Evolutionary conservation across 2,113 vertebrate genomes (phyloP), one percentile per base, ranked within the genome.

Genomic region (Aegithalos caudatus): DNA sequence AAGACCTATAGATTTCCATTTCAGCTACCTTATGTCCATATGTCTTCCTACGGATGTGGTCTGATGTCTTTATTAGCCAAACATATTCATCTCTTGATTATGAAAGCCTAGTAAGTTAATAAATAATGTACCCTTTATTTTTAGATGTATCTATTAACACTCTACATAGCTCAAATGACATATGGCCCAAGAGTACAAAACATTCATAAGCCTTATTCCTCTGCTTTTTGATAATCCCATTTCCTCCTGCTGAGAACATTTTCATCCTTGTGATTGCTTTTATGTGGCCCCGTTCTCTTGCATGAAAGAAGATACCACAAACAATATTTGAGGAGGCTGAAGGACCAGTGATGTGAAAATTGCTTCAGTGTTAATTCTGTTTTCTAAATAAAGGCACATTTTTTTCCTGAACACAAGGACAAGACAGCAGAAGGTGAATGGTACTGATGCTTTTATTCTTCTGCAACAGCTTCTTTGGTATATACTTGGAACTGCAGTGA

Each of bases 231-330:
- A 84, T 87, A 87, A 91, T 53, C 56, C 50, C 14, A 71, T 81
- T 94, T 87, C 53, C 57, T 82, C 94, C 88, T 67, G 89, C 92
- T 93, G 91, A 78, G 89, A 91, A 79, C 69, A 92, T 86, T 93
- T 81, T 82, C 77, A 74, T 71, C 65, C 81, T 89, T 79, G 61
- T 91, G 72, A 92, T 94, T 96, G 58, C 88, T 89, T 95, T 95
- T 47, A 84, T 69, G 65, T 92, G 72, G 71, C 28, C 54, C 25
- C 83, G 81, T 81, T 51, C 56, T 80, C 40, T 47, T 81, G 67
- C 69, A 62, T 2, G n/a, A 88, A 84, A 88, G 71, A 65, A 93
- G 83, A 81, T 51, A 78, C 23, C 77, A 83, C 77, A 87, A 92
- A 85, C 62, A 89, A 25, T 66, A 78, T 78, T 25, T 74, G 78